phyloP scores from a whole-genome alignment of 1,140 invertebrate species.

The Lanistes nyassanus region DNA sequence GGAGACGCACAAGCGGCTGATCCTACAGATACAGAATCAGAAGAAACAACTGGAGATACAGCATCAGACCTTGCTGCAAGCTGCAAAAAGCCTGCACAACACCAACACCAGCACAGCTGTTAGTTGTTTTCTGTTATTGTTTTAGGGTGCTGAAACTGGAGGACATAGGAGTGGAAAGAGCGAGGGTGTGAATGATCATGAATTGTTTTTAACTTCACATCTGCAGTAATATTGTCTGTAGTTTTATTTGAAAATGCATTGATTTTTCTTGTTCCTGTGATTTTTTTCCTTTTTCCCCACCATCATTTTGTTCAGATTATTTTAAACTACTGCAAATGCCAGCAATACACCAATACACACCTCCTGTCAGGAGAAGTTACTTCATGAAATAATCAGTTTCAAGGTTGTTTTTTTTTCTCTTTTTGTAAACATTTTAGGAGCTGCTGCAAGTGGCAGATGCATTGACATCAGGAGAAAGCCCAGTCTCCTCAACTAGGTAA shows the following conservation, averaged over 20 bases:
- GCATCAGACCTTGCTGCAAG: slow-evolving; percentile 35
- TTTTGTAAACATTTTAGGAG: slow-evolving; percentile 10
- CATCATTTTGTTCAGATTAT: not conserved
- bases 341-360: not conserved
- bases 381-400: not conserved
- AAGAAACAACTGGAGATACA: slow-evolving; percentile 40
- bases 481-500: slow-evolving; percentile 30
- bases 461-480: slow-evolving; percentile 7
- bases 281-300: not conserved
- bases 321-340: not conserved
- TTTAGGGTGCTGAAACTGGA: not conserved
- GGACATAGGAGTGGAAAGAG: not conserved
- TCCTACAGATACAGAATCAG: slow-evolving; percentile 46
- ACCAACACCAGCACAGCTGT: slow-evolving; percentile 26
- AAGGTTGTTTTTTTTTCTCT: not conserved
- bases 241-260: not conserved
- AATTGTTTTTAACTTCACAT: not conserved
- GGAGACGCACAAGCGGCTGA: slow-evolving; percentile 47
- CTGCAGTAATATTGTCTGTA: not conserved
- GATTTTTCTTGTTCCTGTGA: not conserved
- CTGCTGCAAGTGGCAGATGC: slow-evolving; percentile 21
- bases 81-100: slow-evolving; percentile 33
- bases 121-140: slow-evolving; percentile 16
- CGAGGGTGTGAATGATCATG: too few relatives aligned
- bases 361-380: too few relatives aligned